Evolutionary conservation across 2,888 invertebrate genomes (phyloP), one percentile per base, ranked within the genome.

Genomic region (Ornithoptera priamus): DNA sequence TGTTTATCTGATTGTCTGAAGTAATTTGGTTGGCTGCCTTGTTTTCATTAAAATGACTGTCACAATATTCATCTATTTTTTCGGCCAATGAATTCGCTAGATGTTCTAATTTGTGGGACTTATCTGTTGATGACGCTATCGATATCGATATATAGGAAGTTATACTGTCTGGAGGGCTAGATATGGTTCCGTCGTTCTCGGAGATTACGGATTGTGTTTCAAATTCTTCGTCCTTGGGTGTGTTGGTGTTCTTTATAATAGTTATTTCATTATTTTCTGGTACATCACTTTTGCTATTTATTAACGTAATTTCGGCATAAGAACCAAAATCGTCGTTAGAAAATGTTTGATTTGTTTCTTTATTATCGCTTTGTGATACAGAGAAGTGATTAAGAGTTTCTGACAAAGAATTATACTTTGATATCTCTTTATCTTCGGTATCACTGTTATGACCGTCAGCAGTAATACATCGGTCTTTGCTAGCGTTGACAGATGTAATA

Each of bases 21-120:
- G 78, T 78, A 66, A 80, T 74, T 60, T 82, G 84, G 67, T 83
- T 81, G 65, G 85, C 75, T 10, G 87, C 87, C 71, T 74, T 76
- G 73, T 84, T 86, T 75, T 92, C 90, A 77, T 85, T 86, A 74
- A 86, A 89, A 78, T 92, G 90, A 46, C 89, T 87, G 76, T 93
- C 93, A 76, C 93, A 93, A 78, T 93, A 93, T 79, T 93, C 93
- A 73, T 93, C 93, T 73, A 93, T 93, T 82, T 93, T 93, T 78
- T 93, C 92, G 68, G 93, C 93, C 67, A 93, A 79, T 5, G 93
- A 93, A 77, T 92, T 92, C 39, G 93, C 92, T 72, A 93, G 85
- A 73, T 92, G 89, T 81, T 93, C 93, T 77, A 93, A 80, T 78
- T 93, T 92, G 73, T 93, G 88, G 4, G 92, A 90, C 75, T 89